These are phyloP conservation scores for Morphnarchus princeps DNA, from an alignment of 2,113 vertebrate species.

Conservation along the genomic window DNA sequence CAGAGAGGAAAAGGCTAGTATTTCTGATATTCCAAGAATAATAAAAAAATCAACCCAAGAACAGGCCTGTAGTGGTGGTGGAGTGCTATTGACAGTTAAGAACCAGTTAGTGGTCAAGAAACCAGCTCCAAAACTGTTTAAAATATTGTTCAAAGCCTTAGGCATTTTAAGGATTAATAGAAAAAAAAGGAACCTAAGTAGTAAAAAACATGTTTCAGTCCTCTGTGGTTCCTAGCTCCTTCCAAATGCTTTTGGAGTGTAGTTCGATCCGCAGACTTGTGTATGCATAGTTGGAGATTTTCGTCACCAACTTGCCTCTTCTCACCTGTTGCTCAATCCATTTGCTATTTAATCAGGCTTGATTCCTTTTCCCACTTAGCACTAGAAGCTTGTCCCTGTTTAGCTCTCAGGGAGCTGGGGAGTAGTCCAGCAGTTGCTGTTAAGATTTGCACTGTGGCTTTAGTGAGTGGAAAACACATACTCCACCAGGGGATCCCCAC, in stretches of 20 bases:
- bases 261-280: not conserved
- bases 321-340: not conserved
- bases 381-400: not conserved
- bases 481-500: not conserved
- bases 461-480: not conserved
- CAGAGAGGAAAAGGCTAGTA: not conserved
- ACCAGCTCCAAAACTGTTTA: not conserved
- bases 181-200: not conserved
- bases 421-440: not conserved
- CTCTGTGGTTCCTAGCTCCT: not conserved
- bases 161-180: not conserved
- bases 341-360: not conserved
- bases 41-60: not conserved
- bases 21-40: not conserved
- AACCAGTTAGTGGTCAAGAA: not conserved
- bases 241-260: not conserved
- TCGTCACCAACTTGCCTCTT: not conserved
- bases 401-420: not conserved
- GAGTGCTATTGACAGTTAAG: not conserved
- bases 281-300: not conserved
- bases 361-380: not conserved
- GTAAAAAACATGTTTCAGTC: not conserved
- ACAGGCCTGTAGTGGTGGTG: not conserved
- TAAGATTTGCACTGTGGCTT: not conserved
- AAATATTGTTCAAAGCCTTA: not conserved